Percentiles rank a stretch among this genome's conserved stretches.
phyloP scores from a whole-genome alignment of 2,113 vertebrate species.

The Mixornis gularis region DNA sequence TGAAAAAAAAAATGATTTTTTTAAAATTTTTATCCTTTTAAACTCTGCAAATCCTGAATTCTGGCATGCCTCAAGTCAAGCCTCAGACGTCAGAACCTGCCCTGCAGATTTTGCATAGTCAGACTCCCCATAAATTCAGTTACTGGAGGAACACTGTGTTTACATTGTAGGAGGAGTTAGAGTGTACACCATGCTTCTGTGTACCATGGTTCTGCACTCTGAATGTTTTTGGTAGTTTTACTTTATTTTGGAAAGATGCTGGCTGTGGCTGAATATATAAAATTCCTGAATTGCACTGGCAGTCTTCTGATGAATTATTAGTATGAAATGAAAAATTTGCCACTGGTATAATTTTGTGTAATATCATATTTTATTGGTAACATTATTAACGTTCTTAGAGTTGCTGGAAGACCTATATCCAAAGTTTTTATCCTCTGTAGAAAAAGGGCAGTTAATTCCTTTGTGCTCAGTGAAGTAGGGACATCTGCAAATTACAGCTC shows the following conservation, averaged over 20 bases:
- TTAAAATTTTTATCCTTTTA: background rate
- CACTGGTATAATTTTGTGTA: background rate
- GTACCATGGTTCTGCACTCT: background rate
- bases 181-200: background rate
- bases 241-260: background rate
- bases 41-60: background rate
- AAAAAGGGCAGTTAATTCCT: constrained; percentile 42
- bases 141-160: background rate
- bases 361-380: background rate
- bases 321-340: background rate
- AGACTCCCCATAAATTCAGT: background rate
- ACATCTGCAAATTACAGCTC: constrained; percentile 50
- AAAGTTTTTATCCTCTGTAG: constrained; percentile 1
- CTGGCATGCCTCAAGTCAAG: accelerated
- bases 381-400: background rate
- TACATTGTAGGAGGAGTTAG: background rate
- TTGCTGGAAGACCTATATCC: background rate
- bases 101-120: background rate
- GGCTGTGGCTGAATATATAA: background rate
- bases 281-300: background rate
- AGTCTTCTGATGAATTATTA: constrained; percentile 1
- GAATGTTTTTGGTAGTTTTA: background rate
- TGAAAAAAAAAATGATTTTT: no score
- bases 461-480: constrained; percentile 24
- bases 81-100: background rate